Evolutionary conservation across 1,140 invertebrate species (phyloP), one percentile per base, ranked within the genome.

Genomic region (Drosophila subobscura): DNA sequence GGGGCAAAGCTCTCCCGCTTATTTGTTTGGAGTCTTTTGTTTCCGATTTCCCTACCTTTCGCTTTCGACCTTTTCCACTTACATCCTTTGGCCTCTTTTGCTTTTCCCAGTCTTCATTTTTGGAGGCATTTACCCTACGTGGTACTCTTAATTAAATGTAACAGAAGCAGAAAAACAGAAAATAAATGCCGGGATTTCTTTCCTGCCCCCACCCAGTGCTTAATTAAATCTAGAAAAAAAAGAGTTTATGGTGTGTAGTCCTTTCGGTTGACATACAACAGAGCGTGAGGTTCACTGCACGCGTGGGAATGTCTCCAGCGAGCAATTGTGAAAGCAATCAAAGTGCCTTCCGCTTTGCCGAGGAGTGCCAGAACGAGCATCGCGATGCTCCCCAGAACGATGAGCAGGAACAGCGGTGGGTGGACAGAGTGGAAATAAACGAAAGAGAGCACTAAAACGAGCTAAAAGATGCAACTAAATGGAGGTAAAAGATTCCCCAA

Each of bases 291-390:
- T 73, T 68, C 68, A 64, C 44, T 64, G 70, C 41, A 20, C 44
- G 20, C 10, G 23, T 51, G 27, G 37, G 8, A 14, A 8, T 20
- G 22, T 60, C 27, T 3, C n/a, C 20, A 7, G 22, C 33, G 16
- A 33, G 40, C 40, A 37, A 54, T 56, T 56, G 44, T 50, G 49
- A 29, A 44, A 42, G 57, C 61, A 85, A 79, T 84, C 63, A 73
- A 72, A 77, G 50, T 56, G 58, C 10, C 29, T 77, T 85, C 80
- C 80, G 80, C 40, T 71, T 29, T 29, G 47, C 40, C n/a, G n/a
- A n/a, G 61, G 10, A 37, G 33, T 37, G 33, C 25, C 25, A 84
- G 80, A 20, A 20, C 16, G 16, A 20, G 16, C 16, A 20, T 20
- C 16, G 16, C 16, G 16, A 20, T 61, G 58, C 16, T 2, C 20